Percentiles rank a stretch among this genome's conserved stretches.
Evolutionary conservation across 2,888 invertebrate species (phyloP).

Genomic region (Alcis repandata): DNA sequence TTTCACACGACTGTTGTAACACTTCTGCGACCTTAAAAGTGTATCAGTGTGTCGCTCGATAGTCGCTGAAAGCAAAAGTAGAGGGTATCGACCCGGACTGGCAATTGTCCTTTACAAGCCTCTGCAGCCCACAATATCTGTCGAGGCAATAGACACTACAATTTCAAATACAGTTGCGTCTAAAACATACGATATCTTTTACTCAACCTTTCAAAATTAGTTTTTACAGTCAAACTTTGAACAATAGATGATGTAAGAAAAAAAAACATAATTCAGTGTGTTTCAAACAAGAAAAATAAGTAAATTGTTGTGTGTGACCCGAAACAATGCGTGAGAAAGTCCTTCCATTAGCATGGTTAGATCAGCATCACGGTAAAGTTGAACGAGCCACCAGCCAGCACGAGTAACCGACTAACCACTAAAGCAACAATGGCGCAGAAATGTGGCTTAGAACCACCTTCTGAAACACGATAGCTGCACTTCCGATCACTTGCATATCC

Average conservation of each 20-base stretch:
- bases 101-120: constrained; percentile 44
- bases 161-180: constrained; percentile 29
- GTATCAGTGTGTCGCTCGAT: constrained; percentile 31
- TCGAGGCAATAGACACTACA: constrained; percentile 39
- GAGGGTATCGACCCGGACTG: constrained; percentile 46
- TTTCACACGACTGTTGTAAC: constrained; percentile 24
- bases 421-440: constrained; percentile 70
- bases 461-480: constrained; percentile 50
- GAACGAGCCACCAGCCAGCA: constrained; percentile 41
- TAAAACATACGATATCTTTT: constrained; percentile 9
- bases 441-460: constrained; percentile 80
- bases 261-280: constrained; percentile 17
- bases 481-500: constrained; percentile 45
- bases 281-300: constrained; percentile 34
- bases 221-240: constrained; percentile 13
- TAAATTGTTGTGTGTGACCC: constrained; percentile 35
- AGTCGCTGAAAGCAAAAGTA: constrained; percentile 37
- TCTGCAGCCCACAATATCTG: constrained; percentile 17
- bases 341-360: constrained; percentile 44
- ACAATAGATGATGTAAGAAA: constrained; percentile 36
- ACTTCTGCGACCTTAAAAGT: constrained; percentile 35
- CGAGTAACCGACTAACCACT: constrained; percentile 41
- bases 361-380: constrained; percentile 44
- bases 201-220: constrained; percentile 14
- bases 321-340: constrained; percentile 49